Conservation (phyloP, 2,797 vertebrate genomes). For the Poeciliopsis gracilis region DNA sequence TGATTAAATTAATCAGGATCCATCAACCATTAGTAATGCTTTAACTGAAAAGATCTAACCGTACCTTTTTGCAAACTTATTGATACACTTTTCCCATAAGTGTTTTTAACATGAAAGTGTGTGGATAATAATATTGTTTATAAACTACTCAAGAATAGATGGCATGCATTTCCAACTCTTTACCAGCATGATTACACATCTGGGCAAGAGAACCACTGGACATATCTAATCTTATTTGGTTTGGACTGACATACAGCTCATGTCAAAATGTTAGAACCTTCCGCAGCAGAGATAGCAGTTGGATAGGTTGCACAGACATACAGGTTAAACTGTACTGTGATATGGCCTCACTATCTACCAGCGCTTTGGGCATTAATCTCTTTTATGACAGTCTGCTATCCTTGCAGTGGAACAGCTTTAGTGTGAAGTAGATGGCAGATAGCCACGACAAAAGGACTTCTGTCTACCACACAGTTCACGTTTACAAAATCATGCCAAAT, state of each 20-base stretch:
- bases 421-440: constrained; percentile 38
- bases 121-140: constrained; percentile 3
- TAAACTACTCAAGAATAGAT: constrained; percentile 40
- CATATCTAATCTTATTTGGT: constrained; percentile 63
- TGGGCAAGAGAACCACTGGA: constrained; percentile 48
- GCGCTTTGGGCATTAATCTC: constrained; percentile 68
- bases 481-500: constrained; percentile 23
- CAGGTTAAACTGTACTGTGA: constrained; percentile 71
- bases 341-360: constrained; percentile 58
- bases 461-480: constrained; percentile 3
- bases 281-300: constrained; percentile 63
- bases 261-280: constrained; percentile 75
- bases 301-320: constrained; percentile 58
- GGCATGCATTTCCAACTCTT: constrained; percentile 57
- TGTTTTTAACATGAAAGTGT: not conserved
- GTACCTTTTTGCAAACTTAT: not conserved
- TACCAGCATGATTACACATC: constrained; percentile 37
- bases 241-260: constrained; percentile 70
- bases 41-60: not conserved
- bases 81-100: not conserved
- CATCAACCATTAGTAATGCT: not conserved
- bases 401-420: constrained; percentile 39
- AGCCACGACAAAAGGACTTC: constrained; percentile 35
- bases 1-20: not conserved
- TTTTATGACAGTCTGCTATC: constrained; percentile 63